Base-by-base conservation (phyloP, 2,797 vertebrate species). In the Poecilia velifera region DNA sequence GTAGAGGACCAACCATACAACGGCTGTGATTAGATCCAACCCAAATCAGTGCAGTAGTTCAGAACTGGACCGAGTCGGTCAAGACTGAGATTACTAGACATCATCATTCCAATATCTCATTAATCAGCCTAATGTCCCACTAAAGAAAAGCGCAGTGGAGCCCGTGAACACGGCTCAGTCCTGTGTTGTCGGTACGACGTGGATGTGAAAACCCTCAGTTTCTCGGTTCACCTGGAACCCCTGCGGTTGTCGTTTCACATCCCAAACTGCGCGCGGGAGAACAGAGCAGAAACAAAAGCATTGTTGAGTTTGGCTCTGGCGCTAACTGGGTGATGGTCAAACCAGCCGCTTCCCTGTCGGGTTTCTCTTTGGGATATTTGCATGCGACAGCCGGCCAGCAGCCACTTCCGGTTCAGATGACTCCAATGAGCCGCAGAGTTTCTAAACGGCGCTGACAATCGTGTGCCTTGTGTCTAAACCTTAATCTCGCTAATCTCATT, bases 301-400 rank as follows among this genome's bases (percentile, higher is more conserved):
- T 66, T 49, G 71, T 46, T 78, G 34, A 51, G 78, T 77, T 81
- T 76, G 68, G 64, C 79, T 74, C 68, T 62, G 73, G 79, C 71
- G 46, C 59, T 74, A 77, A 74, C 72, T 68, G 34, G 62, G 49
- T 57, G 34, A 73, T 77, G 72, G 73, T 82, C 81, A 89, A 87
- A 90, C 85, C 78, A 55, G 72, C 72, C 51, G 74, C 79, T 77
- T 81, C 76, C 81, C 72, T 79, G 73, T 53, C 76, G 14, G 57
- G 77, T 73, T 66, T 25, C 43, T 72, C 41, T 64, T 45, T 66
- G 64, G 70, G 46, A 73, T 55, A 91, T 93, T 90, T 91, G 90
- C 84, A 89, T 87, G 78, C 47, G 85, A 80, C 82, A 73, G 59
- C 68, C 80, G 82, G 84, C 77, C 76, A 55, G 72, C 75, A 78